Base-by-base conservation (phyloP, 2,797 vertebrate species). In the Amazona finschi region DNA sequence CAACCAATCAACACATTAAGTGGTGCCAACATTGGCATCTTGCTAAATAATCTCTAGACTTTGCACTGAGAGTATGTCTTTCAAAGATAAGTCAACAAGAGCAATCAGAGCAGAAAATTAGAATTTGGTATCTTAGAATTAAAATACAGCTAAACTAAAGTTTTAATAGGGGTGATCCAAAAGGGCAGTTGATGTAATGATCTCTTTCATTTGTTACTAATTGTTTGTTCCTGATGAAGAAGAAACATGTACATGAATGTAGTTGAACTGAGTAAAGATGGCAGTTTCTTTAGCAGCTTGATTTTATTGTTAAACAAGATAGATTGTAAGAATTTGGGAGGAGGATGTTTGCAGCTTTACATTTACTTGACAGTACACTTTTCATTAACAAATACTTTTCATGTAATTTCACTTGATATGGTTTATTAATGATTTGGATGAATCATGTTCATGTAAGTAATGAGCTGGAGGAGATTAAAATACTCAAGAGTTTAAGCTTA, bases 61-160 rank as follows among this genome's bases (percentile, higher is more conserved):
- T 97, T 97, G 97, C 98, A 97, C 97, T 78, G 97, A 98, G 97
- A 98, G 98, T 98, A 98, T 98, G 98, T 99, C 98, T 98, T 98
- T 98, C 98, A 98, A 98, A 99, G 98, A 99, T 98, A 99, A 99
- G 99, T 99, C 99, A 99, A 99, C 99, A 99, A 98, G 99, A 99
- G 98, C 98, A 99, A 99, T 98, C 99, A 99, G 98, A 98, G 99
- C 99, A 98, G 99, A 99, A 99, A 99, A 99, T 99, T 98, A 99
- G 99, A 99, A 99, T 99, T 99, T 99, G 98, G 98, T 98, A 98
- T 99, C 98, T 99, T 98, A 98, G 97, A 98, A 98, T 98, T 98
- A 98, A 98, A 98, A 98, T 98, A 98, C 97, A 98, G 97, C 98
- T 98, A 98, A 98, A 98, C 97, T 97, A 98, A 98, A 98, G 98